A percentile compares a stretch with the other conserved stretches of the same genome.
Conservation (phyloP, 2,113 vertebrate genomes). For the Neopipo cinnamomea region DNA sequence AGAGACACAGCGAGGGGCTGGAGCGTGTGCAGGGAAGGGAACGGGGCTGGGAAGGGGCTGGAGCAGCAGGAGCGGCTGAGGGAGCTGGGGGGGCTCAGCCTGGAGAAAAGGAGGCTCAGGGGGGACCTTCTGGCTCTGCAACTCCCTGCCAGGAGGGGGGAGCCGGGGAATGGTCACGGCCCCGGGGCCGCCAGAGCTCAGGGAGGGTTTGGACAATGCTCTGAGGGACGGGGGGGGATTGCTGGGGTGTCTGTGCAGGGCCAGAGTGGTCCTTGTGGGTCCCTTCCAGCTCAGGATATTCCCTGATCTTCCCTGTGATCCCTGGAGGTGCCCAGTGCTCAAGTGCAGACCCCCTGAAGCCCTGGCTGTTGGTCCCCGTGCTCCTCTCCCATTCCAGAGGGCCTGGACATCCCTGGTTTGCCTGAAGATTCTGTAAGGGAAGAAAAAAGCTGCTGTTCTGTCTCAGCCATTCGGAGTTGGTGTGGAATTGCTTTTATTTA, state of each 20-base stretch:
- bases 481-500: not conserved
- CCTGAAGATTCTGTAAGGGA: not conserved
- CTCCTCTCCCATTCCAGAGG: not conserved
- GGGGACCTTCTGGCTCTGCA: too few relatives aligned
- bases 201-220: fast-evolving
- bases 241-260: not conserved
- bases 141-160: too few relatives aligned
- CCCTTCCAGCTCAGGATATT: not conserved
- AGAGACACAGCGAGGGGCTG: not conserved
- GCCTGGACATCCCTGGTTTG: fast-evolving
- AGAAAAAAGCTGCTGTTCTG: not conserved
- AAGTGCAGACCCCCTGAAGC: fast-evolving
- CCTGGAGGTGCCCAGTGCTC: fast-evolving
- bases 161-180: not conserved
- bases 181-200: not conserved
- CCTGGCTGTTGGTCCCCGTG: fast-evolving
- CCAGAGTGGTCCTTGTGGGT: not conserved
- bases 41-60: not conserved
- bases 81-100: too few relatives aligned
- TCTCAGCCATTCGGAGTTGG: not conserved
- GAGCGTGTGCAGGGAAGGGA: not conserved
- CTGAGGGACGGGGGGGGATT: not conserved
- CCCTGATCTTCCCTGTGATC: fast-evolving
- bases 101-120: too few relatives aligned
- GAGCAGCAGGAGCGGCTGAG: not conserved